These are phyloP conservation scores for Agonopterix arenella DNA, from an alignment of 2,888 invertebrate species.

Conservation along the genomic window DNA sequence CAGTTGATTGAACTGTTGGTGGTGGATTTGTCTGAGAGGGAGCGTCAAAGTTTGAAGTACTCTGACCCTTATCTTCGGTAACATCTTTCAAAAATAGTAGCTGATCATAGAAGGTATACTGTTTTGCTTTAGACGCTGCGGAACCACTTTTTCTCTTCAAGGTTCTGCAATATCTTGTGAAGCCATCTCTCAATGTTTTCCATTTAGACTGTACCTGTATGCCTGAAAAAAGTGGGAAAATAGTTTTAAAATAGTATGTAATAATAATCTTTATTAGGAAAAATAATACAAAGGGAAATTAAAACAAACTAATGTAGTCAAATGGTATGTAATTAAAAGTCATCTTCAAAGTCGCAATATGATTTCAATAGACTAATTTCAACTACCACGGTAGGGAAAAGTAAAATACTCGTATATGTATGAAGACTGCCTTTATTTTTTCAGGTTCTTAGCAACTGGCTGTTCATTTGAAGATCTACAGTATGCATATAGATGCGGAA, in stretches of 20 bases:
- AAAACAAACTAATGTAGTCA: too few relatives aligned
- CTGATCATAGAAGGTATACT: slow-evolving; percentile 7
- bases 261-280: too few relatives aligned
- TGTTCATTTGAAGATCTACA: slow-evolving; percentile 14
- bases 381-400: not conserved
- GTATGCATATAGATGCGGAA: slow-evolving; percentile 10
- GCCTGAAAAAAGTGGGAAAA: not conserved
- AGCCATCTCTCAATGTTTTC: slow-evolving; percentile 9
- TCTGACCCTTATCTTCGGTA: slow-evolving; percentile 4
- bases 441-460: slow-evolving; percentile 11
- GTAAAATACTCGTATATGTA: not conserved
- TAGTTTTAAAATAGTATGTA: not conserved
- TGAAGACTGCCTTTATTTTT: slow-evolving; percentile 1
- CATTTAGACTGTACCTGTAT: slow-evolving; percentile 5
- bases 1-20: slow-evolving; percentile 4
- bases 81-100: slow-evolving; percentile 4
- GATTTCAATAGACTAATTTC: not conserved
- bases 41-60: slow-evolving; percentile 5
- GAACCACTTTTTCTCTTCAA: slow-evolving; percentile 8
- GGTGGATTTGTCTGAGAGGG: slow-evolving; percentile 1
- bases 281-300: too few relatives aligned
- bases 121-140: slow-evolving; percentile 6
- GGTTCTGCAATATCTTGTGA: slow-evolving; percentile 8
- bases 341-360: not conserved
- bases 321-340: not conserved